phyloP scores from a whole-genome alignment of 2,888 invertebrate genomes.

The Eubasilissa splendida region DNA sequence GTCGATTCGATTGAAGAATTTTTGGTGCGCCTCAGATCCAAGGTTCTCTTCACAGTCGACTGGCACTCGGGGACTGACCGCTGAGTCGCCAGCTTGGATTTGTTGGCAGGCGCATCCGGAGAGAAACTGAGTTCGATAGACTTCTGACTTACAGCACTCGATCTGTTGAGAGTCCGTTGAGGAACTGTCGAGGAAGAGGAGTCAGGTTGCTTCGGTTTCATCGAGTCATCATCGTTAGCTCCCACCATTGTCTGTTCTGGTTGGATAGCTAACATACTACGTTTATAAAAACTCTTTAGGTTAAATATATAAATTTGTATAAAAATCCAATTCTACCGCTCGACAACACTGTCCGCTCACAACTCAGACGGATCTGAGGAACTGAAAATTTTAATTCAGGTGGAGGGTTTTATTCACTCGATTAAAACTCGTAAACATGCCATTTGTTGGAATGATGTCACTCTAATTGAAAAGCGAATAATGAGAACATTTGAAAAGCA shows the following conservation, averaged over 20 bases:
- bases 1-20: slow-evolving; percentile 72
- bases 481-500: slow-evolving; percentile 20
- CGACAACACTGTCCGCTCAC: neutral
- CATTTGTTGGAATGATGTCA: slow-evolving; percentile 1
- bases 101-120: slow-evolving; percentile 68
- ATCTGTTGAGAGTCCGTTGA: slow-evolving; percentile 68
- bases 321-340: neutral
- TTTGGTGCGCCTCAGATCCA: slow-evolving; percentile 70
- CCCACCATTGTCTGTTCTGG: slow-evolving; percentile 65
- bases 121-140: slow-evolving; percentile 74
- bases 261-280: slow-evolving; percentile 70
- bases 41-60: slow-evolving; percentile 66
- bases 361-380: neutral
- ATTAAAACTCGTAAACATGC: slow-evolving; percentile 9
- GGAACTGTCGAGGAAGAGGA: slow-evolving; percentile 62
- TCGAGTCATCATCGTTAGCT: slow-evolving; percentile 37
- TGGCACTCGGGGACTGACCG: slow-evolving; percentile 70
- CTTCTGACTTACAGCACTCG: slow-evolving; percentile 76
- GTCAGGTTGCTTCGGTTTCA: slow-evolving; percentile 45
- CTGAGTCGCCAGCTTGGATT: slow-evolving; percentile 69
- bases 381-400: neutral
- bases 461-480: slow-evolving; percentile 6
- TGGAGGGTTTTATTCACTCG: neutral
- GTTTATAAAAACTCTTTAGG: slow-evolving; percentile 33
- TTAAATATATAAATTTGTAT: neutral